These are phyloP conservation scores for Scomber scombrus DNA, from an alignment of 2,113 vertebrate genomes.

Conservation along the genomic window DNA sequence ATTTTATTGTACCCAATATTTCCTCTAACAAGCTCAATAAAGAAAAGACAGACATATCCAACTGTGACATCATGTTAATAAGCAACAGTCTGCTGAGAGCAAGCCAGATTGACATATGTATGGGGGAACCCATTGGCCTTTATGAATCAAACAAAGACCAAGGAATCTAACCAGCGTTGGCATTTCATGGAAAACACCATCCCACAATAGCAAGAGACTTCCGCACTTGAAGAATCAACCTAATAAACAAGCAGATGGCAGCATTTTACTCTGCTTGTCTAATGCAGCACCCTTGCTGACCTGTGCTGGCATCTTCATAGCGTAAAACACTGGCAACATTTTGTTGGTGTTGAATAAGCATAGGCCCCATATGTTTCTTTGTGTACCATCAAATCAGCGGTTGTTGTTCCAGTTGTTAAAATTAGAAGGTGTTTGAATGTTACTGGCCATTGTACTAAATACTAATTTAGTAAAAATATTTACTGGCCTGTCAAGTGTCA, in stretches of 20 bases:
- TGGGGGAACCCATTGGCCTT: neutral
- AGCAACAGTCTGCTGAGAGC: neutral
- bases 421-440: neutral
- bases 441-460: neutral
- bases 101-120: conserved; percentile 1
- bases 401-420: neutral
- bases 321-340: conserved; percentile 14
- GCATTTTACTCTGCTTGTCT: neutral
- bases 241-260: conserved; percentile 15
- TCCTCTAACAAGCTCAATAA: neutral
- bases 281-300: neutral
- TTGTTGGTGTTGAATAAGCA: neutral
- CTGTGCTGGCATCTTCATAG: neutral
- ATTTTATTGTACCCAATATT: neutral
- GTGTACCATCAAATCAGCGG: neutral
- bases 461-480: neutral
- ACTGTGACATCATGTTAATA: conserved; percentile 6
- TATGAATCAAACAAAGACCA: conserved; percentile 7
- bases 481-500: too few species aligned
- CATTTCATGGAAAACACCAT: conserved; percentile 21
- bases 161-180: conserved; percentile 3
- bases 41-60: neutral
- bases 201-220: neutral
- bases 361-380: neutral
- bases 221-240: conserved; percentile 14